Percentiles rank a stretch among this genome's conserved stretches.
These are phyloP conservation scores for Myotis lucifugus DNA, from an alignment of 2,113 vertebrate species.

Conservation along the genomic window DNA sequence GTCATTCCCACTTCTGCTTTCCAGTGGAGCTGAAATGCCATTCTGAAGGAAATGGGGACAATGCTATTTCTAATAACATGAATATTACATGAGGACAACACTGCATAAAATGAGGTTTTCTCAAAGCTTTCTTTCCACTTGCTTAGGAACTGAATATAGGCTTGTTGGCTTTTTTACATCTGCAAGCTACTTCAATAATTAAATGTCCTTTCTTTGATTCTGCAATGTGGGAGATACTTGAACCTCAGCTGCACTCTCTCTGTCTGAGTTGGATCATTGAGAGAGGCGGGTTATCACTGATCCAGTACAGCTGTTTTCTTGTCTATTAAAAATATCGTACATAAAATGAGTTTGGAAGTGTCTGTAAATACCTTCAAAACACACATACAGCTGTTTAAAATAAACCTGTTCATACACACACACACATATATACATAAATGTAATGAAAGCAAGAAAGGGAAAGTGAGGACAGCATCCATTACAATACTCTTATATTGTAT, in stretches of 20 bases:
- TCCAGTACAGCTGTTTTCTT: background rate
- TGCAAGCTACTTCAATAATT: slow-evolving; percentile 29
- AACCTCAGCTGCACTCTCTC: background rate
- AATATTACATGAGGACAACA: background rate
- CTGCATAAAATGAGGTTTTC: background rate
- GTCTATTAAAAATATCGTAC: background rate
- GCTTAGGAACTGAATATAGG: background rate
- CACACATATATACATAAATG: background rate
- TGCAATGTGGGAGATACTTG: background rate
- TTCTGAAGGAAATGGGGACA: background rate
- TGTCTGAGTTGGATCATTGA: background rate
- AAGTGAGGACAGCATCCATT: background rate
- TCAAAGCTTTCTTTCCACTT: background rate
- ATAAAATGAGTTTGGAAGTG: background rate
- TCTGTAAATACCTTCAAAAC: background rate
- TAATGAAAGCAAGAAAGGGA: background rate
- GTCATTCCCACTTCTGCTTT: background rate
- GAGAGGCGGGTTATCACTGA: background rate
- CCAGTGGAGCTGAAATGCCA: background rate
- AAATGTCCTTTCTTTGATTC: background rate
- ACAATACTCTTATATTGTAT: background rate
- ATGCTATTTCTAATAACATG: background rate
- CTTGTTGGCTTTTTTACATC: background rate
- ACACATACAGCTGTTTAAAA: background rate
- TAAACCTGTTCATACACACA: background rate